These are phyloP conservation scores for Oscarella lobularis DNA, from an alignment of 37 sponge, comb jelly and placozoan species.

Conservation along the genomic window DNA sequence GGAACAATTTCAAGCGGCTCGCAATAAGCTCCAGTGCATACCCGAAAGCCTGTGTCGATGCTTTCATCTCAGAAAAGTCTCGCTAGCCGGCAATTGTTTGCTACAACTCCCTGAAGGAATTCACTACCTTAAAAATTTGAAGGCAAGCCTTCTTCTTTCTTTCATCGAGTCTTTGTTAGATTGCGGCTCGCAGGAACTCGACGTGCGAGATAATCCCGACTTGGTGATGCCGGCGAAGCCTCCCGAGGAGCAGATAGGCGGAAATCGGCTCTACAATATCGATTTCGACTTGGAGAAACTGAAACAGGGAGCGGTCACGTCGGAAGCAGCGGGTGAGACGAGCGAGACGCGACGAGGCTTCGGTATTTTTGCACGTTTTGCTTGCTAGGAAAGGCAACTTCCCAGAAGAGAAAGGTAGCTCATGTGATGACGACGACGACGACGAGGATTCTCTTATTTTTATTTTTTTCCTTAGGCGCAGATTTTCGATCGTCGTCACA, in stretches of 20 bases:
- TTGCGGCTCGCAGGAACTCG: constrained; percentile 36
- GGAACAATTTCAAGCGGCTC: constrained; percentile 83
- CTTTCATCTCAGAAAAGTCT: constrained; percentile 46
- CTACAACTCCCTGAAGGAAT: constrained; percentile 78
- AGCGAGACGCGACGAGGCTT: too few species aligned
- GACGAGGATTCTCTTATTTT: too few species aligned
- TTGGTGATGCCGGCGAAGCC: constrained; percentile 88
- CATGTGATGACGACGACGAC: too few species aligned
- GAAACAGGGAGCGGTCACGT: constrained; percentile 31
- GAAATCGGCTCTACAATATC: constrained; percentile 75
- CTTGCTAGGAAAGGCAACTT: too few species aligned
- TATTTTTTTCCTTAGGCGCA: not conserved
- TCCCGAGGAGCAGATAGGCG: constrained; percentile 44
- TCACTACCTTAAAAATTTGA: constrained; percentile 41
- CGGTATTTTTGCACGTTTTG: too few species aligned
- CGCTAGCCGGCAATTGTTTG: constrained; percentile 56
- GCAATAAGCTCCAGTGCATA: constrained; percentile 83
- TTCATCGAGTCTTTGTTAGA: not conserved
- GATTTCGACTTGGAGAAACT: constrained; percentile 73
- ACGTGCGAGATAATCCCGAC: constrained; percentile 69
- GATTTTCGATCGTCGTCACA: not conserved
- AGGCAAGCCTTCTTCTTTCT: not conserved
- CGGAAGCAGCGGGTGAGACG: not conserved
- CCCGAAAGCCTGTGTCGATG: constrained; percentile 87
- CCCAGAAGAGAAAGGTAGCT: too few species aligned